These are phyloP conservation scores for Polyploca ridens DNA, from an alignment of 2,888 invertebrate species.

Conservation along the genomic window DNA sequence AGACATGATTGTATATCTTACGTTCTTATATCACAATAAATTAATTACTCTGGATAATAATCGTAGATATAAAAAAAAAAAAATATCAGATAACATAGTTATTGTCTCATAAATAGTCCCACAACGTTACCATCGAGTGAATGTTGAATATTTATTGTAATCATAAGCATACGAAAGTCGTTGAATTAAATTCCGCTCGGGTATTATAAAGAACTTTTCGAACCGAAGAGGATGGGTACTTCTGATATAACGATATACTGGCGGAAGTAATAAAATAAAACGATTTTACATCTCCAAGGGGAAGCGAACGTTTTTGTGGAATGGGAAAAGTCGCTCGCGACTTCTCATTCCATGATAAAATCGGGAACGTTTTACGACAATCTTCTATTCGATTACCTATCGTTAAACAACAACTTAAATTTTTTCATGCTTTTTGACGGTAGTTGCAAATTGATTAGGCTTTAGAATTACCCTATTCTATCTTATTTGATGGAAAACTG, in stretches of 20 bases:
- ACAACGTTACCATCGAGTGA: background rate
- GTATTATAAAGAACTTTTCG: conserved; percentile 64
- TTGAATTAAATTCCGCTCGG: conserved; percentile 50
- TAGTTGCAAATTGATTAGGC: conserved; percentile 34
- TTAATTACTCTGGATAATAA: no score
- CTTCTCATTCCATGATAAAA: conserved; percentile 83
- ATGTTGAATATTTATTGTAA: conserved; percentile 2
- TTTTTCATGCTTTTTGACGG: conserved; percentile 50
- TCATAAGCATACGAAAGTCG: conserved; percentile 16
- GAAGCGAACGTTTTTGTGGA: conserved; percentile 81
- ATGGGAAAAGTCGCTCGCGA: conserved; percentile 82
- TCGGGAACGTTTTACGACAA: conserved; percentile 83
- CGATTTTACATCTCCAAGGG: conserved; percentile 83
- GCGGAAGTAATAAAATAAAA: conserved; percentile 84
- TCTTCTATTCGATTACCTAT: conserved; percentile 81
- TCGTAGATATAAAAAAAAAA: no score
- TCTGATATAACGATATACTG: conserved; percentile 79
- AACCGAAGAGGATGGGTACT: conserved; percentile 63
- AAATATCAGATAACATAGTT: no score
- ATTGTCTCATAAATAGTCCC: background rate
- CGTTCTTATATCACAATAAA: no score
- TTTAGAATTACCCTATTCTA: background rate
- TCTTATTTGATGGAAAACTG: no score
- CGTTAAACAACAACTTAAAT: conserved; percentile 80
- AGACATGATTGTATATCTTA: no score